Evolutionary conservation across 2,797 vertebrate species (phyloP).

Genomic region (Clamator glandarius): DNA sequence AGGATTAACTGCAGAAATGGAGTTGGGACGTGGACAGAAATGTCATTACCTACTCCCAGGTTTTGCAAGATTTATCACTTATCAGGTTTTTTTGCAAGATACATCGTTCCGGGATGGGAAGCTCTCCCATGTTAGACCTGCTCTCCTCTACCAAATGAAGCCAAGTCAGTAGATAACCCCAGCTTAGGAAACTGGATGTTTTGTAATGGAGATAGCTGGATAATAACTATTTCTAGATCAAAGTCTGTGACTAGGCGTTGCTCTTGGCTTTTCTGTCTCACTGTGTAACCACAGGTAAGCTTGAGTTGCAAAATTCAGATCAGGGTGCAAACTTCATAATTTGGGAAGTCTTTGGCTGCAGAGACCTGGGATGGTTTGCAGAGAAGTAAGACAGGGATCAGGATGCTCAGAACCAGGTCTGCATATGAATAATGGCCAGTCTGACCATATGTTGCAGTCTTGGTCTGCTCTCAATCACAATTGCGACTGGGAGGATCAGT

Average conservation of each 20-base stretch:
- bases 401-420: background rate
- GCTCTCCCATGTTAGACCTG: slow-evolving; percentile 25
- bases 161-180: slow-evolving; percentile 49
- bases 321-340: slow-evolving; percentile 17
- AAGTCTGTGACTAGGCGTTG: slow-evolving; percentile 57
- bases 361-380: background rate
- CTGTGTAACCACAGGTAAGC: slow-evolving; percentile 50
- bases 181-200: slow-evolving; percentile 60
- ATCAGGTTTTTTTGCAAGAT: slow-evolving; percentile 36
- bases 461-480: background rate
- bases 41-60: background rate
- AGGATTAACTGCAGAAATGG: background rate
- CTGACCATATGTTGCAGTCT: background rate
- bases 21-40: background rate
- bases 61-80: slow-evolving; percentile 50
- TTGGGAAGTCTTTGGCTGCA: slow-evolving; percentile 13
- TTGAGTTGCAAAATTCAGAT: slow-evolving; percentile 62
- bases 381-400: background rate
- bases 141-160: slow-evolving; percentile 39
- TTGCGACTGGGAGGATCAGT: background rate
- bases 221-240: slow-evolving; percentile 72
- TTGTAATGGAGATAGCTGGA: slow-evolving; percentile 61
- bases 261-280: slow-evolving; percentile 59
- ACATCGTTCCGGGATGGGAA: background rate
- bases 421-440: background rate